A percentile compares a stretch with the other conserved stretches of the same genome.
These are phyloP conservation scores for Tyrannus savana DNA, from an alignment of 2,113 vertebrate genomes.

Conservation along the genomic window DNA sequence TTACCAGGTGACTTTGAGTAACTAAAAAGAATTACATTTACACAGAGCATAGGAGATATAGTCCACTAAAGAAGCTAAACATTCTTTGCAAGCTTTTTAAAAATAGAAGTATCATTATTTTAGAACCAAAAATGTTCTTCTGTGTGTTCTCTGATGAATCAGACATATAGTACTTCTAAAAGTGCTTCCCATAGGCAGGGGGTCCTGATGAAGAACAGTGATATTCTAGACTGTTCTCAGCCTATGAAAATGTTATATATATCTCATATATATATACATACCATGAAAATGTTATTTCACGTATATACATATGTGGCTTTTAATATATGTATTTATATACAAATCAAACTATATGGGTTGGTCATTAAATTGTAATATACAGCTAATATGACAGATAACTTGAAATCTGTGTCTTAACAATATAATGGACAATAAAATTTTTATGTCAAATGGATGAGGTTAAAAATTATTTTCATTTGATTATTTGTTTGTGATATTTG, in stretches of 20 bases:
- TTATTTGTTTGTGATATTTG: background rate
- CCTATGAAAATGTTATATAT: background rate
- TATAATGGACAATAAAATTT: background rate
- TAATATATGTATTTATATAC: background rate
- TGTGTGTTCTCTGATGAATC: background rate
- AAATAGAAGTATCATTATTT: background rate
- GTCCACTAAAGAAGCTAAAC: background rate
- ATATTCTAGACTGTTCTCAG: background rate
- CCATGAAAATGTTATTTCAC: background rate
- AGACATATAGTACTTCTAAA: background rate
- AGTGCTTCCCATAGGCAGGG: background rate
- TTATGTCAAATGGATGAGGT: background rate
- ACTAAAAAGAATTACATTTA: background rate
- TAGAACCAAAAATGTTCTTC: background rate
- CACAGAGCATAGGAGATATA: background rate
- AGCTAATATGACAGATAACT: background rate
- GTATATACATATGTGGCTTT: rapidly evolving
- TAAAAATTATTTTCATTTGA: background rate
- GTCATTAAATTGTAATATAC: background rate
- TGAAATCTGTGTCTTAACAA: background rate
- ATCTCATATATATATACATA: too few species aligned
- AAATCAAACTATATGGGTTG: background rate
- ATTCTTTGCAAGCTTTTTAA: background rate
- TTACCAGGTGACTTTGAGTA: background rate
- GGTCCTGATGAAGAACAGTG: background rate